Conservation (phyloP, 2,888 invertebrate species). For the Parelbella ahira region DNA sequence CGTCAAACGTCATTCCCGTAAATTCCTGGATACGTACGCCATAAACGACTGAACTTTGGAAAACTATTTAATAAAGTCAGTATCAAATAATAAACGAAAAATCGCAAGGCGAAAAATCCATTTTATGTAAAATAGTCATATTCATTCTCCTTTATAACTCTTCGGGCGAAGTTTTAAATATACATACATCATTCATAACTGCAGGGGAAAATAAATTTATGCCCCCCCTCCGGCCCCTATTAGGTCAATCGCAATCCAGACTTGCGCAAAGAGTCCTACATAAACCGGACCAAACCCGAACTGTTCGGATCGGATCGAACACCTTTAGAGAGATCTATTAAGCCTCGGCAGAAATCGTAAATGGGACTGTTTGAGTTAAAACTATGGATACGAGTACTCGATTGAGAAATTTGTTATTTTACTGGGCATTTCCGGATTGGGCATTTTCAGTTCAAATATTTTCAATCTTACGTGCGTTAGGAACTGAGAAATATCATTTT, state of each 20-base stretch:
- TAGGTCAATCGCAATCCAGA: constrained; percentile 4
- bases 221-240: too few relatives aligned
- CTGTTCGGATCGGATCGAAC: constrained; percentile 6
- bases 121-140: neutral
- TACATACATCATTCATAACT: constrained; percentile 10
- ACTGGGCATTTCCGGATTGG: too few relatives aligned
- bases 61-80: constrained; percentile 10
- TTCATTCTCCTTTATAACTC: constrained; percentile 5
- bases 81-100: constrained; percentile 8
- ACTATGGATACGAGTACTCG: too few relatives aligned
- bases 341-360: too few relatives aligned
- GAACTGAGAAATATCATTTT: too few relatives aligned
- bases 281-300: constrained; percentile 15
- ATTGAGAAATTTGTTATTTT: too few relatives aligned
- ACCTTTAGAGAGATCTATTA: neutral
- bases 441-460: too few relatives aligned
- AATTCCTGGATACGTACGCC: too few relatives aligned
- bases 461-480: too few relatives aligned
- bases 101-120: constrained; percentile 7
- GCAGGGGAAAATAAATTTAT: constrained; percentile 4
- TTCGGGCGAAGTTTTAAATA: constrained; percentile 7
- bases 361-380: too few relatives aligned
- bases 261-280: neutral
- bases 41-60: constrained; percentile 1
- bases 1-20: too few relatives aligned